Evolutionary conservation across 2,113 vertebrate species (phyloP), one percentile per base, ranked within the genome.

Genomic region (Thalassoma bifasciatum): DNA sequence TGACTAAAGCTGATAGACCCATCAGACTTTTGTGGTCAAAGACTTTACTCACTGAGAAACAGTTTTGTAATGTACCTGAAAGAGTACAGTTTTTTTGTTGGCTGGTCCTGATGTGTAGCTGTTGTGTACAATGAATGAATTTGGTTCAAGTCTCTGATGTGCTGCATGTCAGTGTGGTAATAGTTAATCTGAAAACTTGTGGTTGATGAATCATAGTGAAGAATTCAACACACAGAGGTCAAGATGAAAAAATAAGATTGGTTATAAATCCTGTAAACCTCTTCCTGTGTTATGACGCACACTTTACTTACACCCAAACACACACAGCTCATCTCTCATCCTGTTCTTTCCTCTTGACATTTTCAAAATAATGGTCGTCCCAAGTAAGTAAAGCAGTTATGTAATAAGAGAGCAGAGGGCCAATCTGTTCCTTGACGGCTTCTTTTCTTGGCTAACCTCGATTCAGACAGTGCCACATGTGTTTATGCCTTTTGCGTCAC

Each of bases 371-470:
- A 82, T 74, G 26, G 42, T 51, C 49, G 37, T 22, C n/a, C n/a
- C 3, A 8, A 57, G 21, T 66, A 53, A 69, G 46, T 61, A n/a
- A 70, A 81, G 26, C 23, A 34, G 69, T 86, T 82, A 82, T 56
- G 70, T 57, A 83, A 73, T 26, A 67, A 10, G 37, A 74, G 60
- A 42, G 72, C 72, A 75, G 73, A 59, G 38, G 57, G 60, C 58
- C 80, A 79, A 9, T 73, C 30, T 74, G 56, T 83, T 69, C 38
- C 30, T 30, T 30, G 6, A 6, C 34, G 66, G 56, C 59, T 52
- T 80, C 14, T 37, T 71, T 65, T 71, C 53, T 81, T 75, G 72
- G 75, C 75, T 76, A 80, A 85, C 74, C 74, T 64, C 58, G 59
- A 21, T 61, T 69, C 51, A 30, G 26, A 26, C 2, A 5, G 34